Evolutionary conservation across 2,888 invertebrate species (phyloP).

Genomic region (Adelphocoris suturalis): DNA sequence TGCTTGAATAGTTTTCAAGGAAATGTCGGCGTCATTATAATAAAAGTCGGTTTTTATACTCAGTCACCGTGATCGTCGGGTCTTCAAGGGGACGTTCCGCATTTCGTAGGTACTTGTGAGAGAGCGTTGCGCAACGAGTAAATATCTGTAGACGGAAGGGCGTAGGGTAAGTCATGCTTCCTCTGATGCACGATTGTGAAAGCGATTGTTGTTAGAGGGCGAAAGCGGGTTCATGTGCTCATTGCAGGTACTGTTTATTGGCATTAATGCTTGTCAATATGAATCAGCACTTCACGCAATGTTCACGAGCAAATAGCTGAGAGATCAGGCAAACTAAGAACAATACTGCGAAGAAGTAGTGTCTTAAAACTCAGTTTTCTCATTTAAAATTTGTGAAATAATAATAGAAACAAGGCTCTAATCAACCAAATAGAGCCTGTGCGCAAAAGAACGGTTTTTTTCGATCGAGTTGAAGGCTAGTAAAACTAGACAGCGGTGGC

Average conservation of each 20-base stretch:
- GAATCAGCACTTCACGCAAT: too few species aligned
- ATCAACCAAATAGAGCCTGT: too few species aligned
- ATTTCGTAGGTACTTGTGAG: neutral
- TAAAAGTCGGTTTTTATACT: neutral
- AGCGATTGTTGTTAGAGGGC: conserved; percentile 20
- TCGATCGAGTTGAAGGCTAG: too few species aligned
- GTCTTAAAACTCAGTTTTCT: too few species aligned
- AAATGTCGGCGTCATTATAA: neutral
- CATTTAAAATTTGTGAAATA: too few species aligned
- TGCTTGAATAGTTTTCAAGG: neutral
- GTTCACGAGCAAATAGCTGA: too few species aligned
- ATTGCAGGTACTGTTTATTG: neutral
- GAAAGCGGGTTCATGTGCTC: neutral
- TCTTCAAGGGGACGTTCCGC: neutral
- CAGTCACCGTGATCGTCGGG: neutral
- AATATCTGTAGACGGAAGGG: neutral
- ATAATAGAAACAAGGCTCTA: too few species aligned
- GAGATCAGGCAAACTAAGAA: too few species aligned
- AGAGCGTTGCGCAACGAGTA: neutral
- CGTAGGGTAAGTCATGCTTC: neutral
- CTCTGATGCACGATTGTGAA: conserved; percentile 14
- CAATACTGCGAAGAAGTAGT: too few species aligned
- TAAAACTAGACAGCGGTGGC: too few species aligned
- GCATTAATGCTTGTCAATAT: too few species aligned
- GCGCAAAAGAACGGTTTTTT: too few species aligned